phyloP scores from a whole-genome alignment of 2,888 invertebrate species.

The Scaptomyza flava region DNA sequence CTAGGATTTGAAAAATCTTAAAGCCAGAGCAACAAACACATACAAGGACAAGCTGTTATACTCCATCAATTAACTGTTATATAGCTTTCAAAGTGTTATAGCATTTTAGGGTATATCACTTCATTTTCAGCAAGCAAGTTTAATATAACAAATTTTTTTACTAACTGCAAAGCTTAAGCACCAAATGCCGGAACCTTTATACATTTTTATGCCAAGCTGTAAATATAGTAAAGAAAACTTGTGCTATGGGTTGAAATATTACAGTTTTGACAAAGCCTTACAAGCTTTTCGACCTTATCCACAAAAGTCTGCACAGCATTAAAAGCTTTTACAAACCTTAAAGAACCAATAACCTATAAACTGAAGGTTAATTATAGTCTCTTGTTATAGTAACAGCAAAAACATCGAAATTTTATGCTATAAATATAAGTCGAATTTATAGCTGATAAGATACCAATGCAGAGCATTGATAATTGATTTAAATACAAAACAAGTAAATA shows the following conservation, averaged over 20 bases:
- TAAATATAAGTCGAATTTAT: slow-evolving; percentile 22
- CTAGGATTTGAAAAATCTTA: neutral
- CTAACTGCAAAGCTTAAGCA: too few relatives aligned
- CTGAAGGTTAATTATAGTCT: neutral
- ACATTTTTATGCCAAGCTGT: too few relatives aligned
- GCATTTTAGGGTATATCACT: neutral
- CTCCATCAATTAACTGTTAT: neutral
- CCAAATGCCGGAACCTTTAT: too few relatives aligned
- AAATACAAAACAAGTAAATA: neutral
- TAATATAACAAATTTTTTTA: neutral
- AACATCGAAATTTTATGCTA: slow-evolving; percentile 31
- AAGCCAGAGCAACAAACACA: neutral
- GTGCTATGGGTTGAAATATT: neutral
- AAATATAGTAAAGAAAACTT: neutral
- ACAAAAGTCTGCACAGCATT: slow-evolving; percentile 29
- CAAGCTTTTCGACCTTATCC: slow-evolving; percentile 20
- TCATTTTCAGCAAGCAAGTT: neutral
- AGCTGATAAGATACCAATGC: neutral
- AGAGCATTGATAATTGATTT: neutral
- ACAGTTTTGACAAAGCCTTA: neutral
- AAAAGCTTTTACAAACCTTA: slow-evolving; percentile 6
- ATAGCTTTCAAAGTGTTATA: too few relatives aligned
- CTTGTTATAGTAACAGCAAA: slow-evolving; percentile 7
- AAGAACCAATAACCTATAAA: too few relatives aligned
- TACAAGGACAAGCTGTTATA: neutral